phyloP scores from a whole-genome alignment of 2,113 vertebrate species.

The Todiramphus chloris region DNA sequence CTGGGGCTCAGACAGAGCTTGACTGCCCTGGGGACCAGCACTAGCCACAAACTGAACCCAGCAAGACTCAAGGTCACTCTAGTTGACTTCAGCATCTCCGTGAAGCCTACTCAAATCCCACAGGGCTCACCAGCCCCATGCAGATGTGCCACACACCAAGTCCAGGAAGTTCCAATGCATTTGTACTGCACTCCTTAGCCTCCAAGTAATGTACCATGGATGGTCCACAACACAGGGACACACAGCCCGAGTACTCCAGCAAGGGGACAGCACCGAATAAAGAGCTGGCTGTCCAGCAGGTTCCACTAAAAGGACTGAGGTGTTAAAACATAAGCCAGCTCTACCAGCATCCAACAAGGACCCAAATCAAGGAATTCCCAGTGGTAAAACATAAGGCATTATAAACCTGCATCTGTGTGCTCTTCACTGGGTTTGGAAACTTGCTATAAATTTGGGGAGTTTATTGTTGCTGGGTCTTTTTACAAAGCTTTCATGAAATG shows the following conservation, averaged over 20 bases:
- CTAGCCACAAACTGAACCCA: background rate
- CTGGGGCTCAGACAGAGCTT: background rate
- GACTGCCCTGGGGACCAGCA: background rate
- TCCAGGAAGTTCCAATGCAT: background rate
- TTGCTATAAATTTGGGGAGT: background rate
- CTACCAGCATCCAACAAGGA: background rate
- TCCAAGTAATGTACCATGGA: background rate
- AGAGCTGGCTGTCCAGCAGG: background rate
- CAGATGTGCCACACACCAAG: background rate
- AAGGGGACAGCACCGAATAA: background rate
- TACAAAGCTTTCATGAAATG: background rate
- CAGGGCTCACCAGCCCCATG: background rate
- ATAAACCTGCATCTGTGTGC: background rate
- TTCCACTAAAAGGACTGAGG: background rate
- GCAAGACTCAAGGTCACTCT: background rate
- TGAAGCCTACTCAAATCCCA: background rate
- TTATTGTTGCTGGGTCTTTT: background rate
- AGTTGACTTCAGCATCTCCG: background rate
- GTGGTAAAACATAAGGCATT: fast-evolving
- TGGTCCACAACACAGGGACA: background rate
- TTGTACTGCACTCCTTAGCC: background rate
- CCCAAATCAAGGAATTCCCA: background rate
- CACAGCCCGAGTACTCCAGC: background rate
- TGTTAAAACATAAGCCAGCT: background rate
- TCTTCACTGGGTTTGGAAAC: background rate